Evolutionary conservation across 1,140 invertebrate genomes (phyloP).

Genomic region (Apis cerana): DNA sequence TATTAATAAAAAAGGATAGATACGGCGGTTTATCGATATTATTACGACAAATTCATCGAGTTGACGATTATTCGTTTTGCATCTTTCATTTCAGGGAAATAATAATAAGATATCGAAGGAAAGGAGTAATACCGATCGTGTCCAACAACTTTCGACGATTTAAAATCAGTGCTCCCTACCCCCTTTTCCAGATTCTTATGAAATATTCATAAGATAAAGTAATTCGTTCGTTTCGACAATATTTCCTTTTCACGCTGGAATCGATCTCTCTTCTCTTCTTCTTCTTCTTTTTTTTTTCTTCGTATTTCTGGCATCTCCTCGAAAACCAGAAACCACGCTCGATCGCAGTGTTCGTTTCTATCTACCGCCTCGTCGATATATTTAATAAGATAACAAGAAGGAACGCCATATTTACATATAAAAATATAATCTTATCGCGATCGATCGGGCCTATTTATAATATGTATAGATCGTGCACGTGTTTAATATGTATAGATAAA

Average conservation of each 20-base stretch:
- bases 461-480: slow-evolving; percentile 64
- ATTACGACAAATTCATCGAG: neutral
- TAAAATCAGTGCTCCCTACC: slow-evolving; percentile 39
- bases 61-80: neutral
- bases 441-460: slow-evolving; percentile 62
- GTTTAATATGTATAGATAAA: slow-evolving; percentile 65
- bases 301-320: too few species aligned
- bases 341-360: slow-evolving; percentile 50
- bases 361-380: slow-evolving; percentile 60
- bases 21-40: neutral
- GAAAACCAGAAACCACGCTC: neutral
- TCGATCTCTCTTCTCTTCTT: neutral
- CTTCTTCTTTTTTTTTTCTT: neutral
- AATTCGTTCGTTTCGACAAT: slow-evolving; percentile 2
- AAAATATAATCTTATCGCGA: slow-evolving; percentile 78
- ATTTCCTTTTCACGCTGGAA: neutral
- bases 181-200: neutral
- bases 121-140: slow-evolving; percentile 47
- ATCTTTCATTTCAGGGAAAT: neutral
- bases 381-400: slow-evolving; percentile 74
- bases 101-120: neutral
- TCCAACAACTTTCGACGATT: slow-evolving; percentile 6
- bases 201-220: slow-evolving; percentile 28
- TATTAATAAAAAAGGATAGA: neutral
- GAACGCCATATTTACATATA: slow-evolving; percentile 79